Base-by-base conservation (phyloP, 1,140 invertebrate species). In the Lithobius niger region DNA sequence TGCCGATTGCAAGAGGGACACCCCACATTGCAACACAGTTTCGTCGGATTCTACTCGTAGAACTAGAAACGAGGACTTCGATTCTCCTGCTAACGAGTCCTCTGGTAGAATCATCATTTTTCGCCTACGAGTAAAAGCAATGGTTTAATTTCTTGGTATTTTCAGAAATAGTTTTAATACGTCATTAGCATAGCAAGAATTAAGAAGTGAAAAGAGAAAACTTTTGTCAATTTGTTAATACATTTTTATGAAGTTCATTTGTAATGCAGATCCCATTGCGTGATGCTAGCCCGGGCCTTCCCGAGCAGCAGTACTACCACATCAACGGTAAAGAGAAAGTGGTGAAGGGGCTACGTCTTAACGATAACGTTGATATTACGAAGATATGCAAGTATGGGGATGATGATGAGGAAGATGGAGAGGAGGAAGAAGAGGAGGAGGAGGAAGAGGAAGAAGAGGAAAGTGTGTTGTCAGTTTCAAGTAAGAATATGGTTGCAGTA, bases 331-430 rank as follows among this genome's bases (percentile, higher is more conserved):
- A 57, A 19, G n/a, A 40, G 27, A 13, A 31, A 31, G 16, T 16
- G 19, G 27, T 57, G 13, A 54, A 28, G 31, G 18, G n/a, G 3
- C 36, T 49, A 43, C 31, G 36, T 1, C 53, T 59, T 16, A 10
- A 22, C 13, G 2, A 59, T 3, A 21, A 55, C 6, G 36, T 60
- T 1, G 28, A 18, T 16, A 6, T 26, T 13, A n/a, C 15, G 16
- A 36, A 40, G 31, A 48, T 36, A 24, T 55, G 59, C 10, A 67
- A 70, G 40, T 71, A 71, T 36, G 73, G 74, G 44, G 63, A 63
- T 21, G 55, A 58, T 49, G 60, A 65, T 27, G 59, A 62, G 43
- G 59, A 61, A 36, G 66, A 66, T 19, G 77, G 76, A 6, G 67
- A 71, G 3, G 77, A 81, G 10, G 31, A 36, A 10, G 31, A 36